phyloP scores from a whole-genome alignment of 2,888 invertebrate genomes.

The Barypeithes pellucidus region DNA sequence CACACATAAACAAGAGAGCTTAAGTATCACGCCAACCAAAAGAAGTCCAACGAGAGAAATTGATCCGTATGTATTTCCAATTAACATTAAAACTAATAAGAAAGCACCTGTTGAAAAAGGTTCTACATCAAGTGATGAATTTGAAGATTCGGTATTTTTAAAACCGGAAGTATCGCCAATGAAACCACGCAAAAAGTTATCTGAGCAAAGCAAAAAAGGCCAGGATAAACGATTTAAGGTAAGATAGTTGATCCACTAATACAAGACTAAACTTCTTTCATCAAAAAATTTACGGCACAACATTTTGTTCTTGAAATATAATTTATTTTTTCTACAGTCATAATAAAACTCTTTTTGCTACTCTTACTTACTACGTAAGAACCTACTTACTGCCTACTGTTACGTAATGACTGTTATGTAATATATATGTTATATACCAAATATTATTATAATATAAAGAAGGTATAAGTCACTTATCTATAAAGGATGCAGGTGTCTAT shows the following conservation, averaged over 20 bases:
- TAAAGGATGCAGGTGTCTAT: no score
- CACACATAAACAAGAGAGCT: background rate
- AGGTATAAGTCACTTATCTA: no score
- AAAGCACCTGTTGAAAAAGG: slow-evolving; percentile 17
- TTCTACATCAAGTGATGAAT: slow-evolving; percentile 33
- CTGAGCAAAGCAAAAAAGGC: background rate
- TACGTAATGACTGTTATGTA: no score
- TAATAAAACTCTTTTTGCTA: no score
- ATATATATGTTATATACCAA: no score
- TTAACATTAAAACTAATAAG: background rate
- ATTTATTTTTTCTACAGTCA: no score
- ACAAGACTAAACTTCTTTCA: background rate
- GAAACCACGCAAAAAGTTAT: background rate
- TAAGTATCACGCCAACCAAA: background rate
- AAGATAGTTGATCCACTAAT: background rate
- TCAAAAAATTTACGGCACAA: no score
- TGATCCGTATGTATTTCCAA: slow-evolving; percentile 19
- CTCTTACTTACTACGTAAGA: no score
- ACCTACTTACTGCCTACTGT: no score
- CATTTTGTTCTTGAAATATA: no score
- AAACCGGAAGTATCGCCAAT: slow-evolving; percentile 8
- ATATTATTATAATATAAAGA: no score
- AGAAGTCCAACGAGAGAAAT: background rate
- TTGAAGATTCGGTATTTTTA: slow-evolving; percentile 35
- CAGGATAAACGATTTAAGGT: background rate